Conservation (phyloP, 2,797 vertebrate species). For the Glyptemys insculpta region DNA sequence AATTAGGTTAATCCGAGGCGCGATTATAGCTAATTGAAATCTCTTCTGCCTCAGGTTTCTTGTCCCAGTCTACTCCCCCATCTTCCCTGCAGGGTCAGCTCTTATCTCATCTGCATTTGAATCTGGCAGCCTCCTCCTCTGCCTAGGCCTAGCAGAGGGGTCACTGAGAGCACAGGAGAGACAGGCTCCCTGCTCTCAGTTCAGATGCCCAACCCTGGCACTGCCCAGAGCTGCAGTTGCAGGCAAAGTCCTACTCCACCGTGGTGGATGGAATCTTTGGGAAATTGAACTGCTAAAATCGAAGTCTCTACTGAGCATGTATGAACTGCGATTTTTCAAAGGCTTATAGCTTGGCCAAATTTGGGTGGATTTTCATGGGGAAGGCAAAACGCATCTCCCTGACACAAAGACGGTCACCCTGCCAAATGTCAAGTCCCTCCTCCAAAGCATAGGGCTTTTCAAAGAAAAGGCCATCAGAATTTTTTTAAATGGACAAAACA, state of each 20-base stretch:
- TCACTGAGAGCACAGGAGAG: not conserved
- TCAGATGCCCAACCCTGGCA: not conserved
- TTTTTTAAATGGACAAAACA: not conserved
- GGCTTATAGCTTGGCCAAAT: not conserved
- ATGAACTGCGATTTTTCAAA: not conserved
- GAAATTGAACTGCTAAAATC: not conserved
- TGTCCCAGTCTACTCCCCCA: not conserved
- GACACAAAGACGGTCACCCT: fast-evolving
- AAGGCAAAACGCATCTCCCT: not conserved
- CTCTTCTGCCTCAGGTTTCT: not conserved
- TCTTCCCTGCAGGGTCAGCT: not conserved
- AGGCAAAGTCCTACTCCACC: not conserved
- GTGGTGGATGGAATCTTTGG: not conserved
- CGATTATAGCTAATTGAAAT: too few relatives aligned
- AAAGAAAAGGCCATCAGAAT: fast-evolving
- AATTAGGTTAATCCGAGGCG: too few relatives aligned
- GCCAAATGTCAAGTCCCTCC: not conserved
- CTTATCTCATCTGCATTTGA: not conserved
- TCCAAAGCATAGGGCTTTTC: not conserved
- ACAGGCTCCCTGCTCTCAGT: too few relatives aligned
- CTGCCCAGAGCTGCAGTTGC: not conserved
- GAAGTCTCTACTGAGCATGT: not conserved
- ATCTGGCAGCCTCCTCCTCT: not conserved
- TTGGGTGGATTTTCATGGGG: not conserved
- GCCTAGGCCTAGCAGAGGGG: not conserved